Evolutionary conservation across 2,113 vertebrate genomes (phyloP).

Genomic region (Alethe castanea): DNA sequence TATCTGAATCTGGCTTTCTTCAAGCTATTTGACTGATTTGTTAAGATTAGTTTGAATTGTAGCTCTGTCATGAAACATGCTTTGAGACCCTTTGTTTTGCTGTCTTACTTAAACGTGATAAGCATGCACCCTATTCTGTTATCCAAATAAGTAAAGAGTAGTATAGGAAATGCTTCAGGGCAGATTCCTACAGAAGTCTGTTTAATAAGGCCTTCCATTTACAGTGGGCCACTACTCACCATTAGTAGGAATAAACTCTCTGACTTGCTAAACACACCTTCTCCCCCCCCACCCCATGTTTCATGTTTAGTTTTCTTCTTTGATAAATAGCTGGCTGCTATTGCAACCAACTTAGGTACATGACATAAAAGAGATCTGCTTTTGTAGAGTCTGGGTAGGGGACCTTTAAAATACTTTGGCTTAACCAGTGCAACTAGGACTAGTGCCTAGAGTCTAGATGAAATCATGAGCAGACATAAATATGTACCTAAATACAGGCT

Average conservation of each 20-base stretch:
- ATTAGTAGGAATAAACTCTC: neutral
- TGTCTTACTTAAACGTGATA: neutral
- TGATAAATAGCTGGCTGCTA: neutral
- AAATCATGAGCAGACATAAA: neutral
- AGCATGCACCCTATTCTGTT: neutral
- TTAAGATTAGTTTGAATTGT: neutral
- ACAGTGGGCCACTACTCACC: neutral
- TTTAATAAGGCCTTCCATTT: neutral
- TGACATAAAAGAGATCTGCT: neutral
- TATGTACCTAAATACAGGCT: neutral
- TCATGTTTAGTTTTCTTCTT: neutral
- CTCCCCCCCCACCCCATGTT: rapidly evolving
- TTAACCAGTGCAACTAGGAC: neutral
- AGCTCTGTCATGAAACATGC: neutral
- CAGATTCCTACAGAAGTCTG: neutral
- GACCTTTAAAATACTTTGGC: neutral
- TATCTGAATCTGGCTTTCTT: neutral
- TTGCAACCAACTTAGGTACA: neutral
- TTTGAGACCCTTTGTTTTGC: neutral
- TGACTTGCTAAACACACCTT: neutral
- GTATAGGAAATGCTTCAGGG: neutral
- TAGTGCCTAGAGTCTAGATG: neutral
- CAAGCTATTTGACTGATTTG: neutral
- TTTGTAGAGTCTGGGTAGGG: neutral
- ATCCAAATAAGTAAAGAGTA: neutral